These are phyloP conservation scores for Lepeophtheirus nordmannii DNA, from an alignment of 2,888 invertebrate species.

Conservation along the genomic window DNA sequence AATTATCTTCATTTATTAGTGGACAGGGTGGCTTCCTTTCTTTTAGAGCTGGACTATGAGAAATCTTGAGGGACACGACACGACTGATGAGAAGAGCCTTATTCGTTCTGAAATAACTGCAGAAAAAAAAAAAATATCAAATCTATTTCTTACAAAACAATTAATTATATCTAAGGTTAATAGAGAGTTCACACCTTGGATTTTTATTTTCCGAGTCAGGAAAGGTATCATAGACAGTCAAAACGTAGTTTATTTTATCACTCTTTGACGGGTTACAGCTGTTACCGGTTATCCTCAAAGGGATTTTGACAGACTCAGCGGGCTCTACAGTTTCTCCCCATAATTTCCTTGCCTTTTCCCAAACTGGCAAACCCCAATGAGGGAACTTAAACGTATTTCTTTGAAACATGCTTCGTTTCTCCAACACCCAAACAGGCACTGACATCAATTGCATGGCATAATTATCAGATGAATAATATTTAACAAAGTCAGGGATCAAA, in stretches of 20 bases:
- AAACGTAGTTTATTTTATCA: background rate
- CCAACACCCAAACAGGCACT: background rate
- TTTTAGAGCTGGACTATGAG: background rate
- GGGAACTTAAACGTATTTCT: background rate
- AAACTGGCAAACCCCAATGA: background rate
- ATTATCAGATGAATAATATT: background rate
- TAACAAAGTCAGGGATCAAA: background rate
- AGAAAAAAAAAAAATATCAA: background rate
- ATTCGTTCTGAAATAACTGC: background rate
- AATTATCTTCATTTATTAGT: background rate
- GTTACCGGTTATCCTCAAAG: background rate
- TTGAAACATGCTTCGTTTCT: background rate
- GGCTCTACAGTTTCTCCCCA: slow-evolving; percentile 3
- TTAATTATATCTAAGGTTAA: too few species aligned
- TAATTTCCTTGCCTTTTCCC: background rate
- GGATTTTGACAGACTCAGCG: background rate
- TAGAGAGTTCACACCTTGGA: slow-evolving; percentile 5
- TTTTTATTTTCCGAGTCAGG: slow-evolving; percentile 18
- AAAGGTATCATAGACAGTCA: slow-evolving; percentile 10
- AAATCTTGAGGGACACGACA: background rate
- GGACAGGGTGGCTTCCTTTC: background rate
- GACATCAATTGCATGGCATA: background rate
- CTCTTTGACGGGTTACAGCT: background rate
- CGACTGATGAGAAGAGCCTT: background rate
- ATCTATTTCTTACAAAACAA: background rate